Evolutionary conservation across 2,888 invertebrate species (phyloP).

Genomic region (Pseudanteris insignis): DNA sequence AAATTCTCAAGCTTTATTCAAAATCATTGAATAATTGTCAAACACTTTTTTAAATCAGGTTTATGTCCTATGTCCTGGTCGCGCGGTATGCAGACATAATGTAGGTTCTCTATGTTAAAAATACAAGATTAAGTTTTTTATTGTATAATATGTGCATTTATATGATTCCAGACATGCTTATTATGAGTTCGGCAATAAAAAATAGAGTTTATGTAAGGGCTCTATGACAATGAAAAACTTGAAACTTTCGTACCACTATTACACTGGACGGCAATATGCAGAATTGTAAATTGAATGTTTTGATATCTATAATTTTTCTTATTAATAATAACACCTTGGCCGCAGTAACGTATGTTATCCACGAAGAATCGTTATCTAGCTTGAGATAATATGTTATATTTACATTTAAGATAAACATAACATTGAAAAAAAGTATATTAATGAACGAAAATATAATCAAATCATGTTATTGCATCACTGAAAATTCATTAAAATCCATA

Average conservation of each 20-base stretch:
- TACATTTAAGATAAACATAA: too few relatives aligned
- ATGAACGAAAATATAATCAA: too few relatives aligned
- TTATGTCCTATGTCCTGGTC: constrained; percentile 47
- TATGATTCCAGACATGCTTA: constrained; percentile 65
- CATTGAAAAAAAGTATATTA: too few relatives aligned
- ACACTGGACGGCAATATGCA: constrained; percentile 20
- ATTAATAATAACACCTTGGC: too few relatives aligned
- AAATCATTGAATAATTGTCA: too few relatives aligned
- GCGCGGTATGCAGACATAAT: constrained; percentile 55
- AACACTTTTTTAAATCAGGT: constrained; percentile 3
- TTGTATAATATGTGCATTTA: constrained; percentile 66
- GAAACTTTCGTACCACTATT: constrained; percentile 17
- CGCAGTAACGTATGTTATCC: too few relatives aligned
- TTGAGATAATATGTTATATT: too few relatives aligned
- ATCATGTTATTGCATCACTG: too few relatives aligned
- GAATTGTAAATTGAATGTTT: neutral
- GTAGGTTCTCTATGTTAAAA: constrained; percentile 32
- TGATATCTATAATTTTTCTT: too few relatives aligned
- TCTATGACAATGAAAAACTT: constrained; percentile 53
- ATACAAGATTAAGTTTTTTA: constrained; percentile 54
- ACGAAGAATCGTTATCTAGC: too few relatives aligned
- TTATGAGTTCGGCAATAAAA: constrained; percentile 58
- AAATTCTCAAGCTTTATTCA: too few relatives aligned
- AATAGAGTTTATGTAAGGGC: constrained; percentile 61
- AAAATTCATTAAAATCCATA: too few relatives aligned